Evolutionary conservation across 2,797 vertebrate species (phyloP).

Genomic region (Muscicapa comitata): DNA sequence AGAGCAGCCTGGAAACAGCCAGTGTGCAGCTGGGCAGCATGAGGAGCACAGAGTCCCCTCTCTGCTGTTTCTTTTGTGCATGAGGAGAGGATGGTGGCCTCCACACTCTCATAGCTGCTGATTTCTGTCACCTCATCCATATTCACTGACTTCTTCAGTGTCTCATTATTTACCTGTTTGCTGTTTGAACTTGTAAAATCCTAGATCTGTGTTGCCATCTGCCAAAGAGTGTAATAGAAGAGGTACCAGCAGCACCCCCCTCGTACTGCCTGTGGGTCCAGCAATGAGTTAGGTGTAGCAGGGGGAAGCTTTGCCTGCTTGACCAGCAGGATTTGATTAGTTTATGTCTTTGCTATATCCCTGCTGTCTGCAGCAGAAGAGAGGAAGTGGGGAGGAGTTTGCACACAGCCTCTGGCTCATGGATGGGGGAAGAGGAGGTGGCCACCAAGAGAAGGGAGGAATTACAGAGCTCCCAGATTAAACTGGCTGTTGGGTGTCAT

Average conservation of each 20-base stretch:
- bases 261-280: neutral
- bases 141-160: neutral
- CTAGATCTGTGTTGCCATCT: neutral
- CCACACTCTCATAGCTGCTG: neutral
- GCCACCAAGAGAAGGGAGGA: neutral
- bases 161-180: neutral
- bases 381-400: neutral
- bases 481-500: neutral
- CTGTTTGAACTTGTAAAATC: neutral
- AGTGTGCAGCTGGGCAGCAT: fast-evolving
- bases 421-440: neutral
- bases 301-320: neutral
- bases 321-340: neutral
- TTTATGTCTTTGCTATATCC: neutral
- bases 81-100: neutral
- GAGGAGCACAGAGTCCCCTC: neutral
- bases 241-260: neutral
- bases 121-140: neutral
- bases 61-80: neutral
- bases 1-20: neutral
- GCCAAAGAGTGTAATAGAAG: neutral
- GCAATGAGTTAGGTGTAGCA: fast-evolving
- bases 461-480: neutral
- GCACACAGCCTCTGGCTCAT: neutral
- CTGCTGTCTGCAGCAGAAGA: neutral